phyloP scores from a whole-genome alignment of 2,888 invertebrate species.

The Nomada flava region DNA sequence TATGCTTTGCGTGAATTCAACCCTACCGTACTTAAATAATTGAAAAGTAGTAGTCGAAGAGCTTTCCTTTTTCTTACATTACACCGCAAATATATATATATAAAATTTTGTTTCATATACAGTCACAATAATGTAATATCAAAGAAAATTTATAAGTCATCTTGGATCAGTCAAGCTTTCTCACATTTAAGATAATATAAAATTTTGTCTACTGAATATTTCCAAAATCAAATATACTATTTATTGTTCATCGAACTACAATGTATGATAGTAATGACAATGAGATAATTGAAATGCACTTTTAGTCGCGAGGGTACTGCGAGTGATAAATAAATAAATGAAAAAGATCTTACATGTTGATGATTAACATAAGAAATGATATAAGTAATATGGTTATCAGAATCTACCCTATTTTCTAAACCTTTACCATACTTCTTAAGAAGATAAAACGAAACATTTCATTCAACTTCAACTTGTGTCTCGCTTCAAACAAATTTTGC shows the following conservation, averaged over 20 bases:
- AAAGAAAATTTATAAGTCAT: constrained; percentile 35
- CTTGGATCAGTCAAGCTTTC: constrained; percentile 42
- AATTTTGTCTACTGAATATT: constrained; percentile 29
- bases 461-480: constrained; percentile 1
- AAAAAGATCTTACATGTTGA: constrained; percentile 50
- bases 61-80: constrained; percentile 28
- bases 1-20: constrained; percentile 22
- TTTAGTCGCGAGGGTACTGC: constrained; percentile 64
- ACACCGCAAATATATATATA: constrained; percentile 4
- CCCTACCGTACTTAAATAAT: constrained; percentile 39
- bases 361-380: constrained; percentile 59
- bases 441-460: constrained; percentile 17
- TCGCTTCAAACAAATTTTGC: constrained; percentile 5
- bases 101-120: constrained; percentile 32
- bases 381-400: constrained; percentile 46
- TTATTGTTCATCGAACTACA: constrained; percentile 24
- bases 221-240: constrained; percentile 27
- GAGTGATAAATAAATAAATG: constrained; percentile 67
- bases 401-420: constrained; percentile 44
- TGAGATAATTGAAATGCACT: constrained; percentile 64
- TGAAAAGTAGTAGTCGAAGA: constrained; percentile 15
- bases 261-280: constrained; percentile 41
- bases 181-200: constrained; percentile 22
- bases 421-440: constrained; percentile 35
- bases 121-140: constrained; percentile 13